Percentiles rank a stretch among this genome's conserved stretches.
Conservation (phyloP, 2,797 vertebrate genomes). For the Anabas testudineus region DNA sequence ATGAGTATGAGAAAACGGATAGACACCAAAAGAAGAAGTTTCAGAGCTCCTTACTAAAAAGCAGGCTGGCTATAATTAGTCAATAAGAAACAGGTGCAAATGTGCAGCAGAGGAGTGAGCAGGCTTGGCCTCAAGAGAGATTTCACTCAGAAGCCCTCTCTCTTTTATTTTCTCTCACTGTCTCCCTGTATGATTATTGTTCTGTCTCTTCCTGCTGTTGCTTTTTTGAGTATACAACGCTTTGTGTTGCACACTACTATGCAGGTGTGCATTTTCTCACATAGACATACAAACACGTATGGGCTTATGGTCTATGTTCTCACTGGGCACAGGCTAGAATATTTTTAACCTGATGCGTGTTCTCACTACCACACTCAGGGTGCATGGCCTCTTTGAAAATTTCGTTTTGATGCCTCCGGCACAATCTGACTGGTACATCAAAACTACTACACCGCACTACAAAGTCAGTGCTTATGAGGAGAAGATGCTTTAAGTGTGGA, state of each 20-base stretch:
- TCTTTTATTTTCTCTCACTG: slow-evolving; percentile 33
- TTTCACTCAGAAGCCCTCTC: slow-evolving; percentile 62
- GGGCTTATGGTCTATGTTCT: slow-evolving; percentile 2
- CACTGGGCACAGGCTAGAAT: slow-evolving; percentile 49
- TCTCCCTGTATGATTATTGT: slow-evolving; percentile 54
- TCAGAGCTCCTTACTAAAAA: slow-evolving; percentile 79
- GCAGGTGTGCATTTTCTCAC: slow-evolving; percentile 48
- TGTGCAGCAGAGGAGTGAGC: slow-evolving; percentile 45
- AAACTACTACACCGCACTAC: neutral
- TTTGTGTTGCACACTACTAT: slow-evolving; percentile 19
- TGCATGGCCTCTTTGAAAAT: slow-evolving; percentile 36
- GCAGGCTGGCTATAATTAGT: slow-evolving; percentile 77
- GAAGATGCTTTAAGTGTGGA: slow-evolving; percentile 1
- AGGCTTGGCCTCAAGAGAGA: slow-evolving; percentile 68
- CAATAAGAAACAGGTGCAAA: slow-evolving; percentile 75
- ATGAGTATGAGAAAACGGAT: slow-evolving; percentile 54
- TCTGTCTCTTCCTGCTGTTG: slow-evolving; percentile 63
- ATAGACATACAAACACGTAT: slow-evolving; percentile 14
- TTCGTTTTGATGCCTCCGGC: slow-evolving; percentile 38
- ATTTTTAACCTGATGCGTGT: slow-evolving; percentile 63
- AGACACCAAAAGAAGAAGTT: slow-evolving; percentile 78
- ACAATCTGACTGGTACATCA: slow-evolving; percentile 6
- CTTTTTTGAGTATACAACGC: slow-evolving; percentile 46
- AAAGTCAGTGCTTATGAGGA: slow-evolving; percentile 2
- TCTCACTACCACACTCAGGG: slow-evolving; percentile 28